Evolutionary conservation across 1,140 invertebrate genomes (phyloP).

Genomic region (Euborellia annulipes): DNA sequence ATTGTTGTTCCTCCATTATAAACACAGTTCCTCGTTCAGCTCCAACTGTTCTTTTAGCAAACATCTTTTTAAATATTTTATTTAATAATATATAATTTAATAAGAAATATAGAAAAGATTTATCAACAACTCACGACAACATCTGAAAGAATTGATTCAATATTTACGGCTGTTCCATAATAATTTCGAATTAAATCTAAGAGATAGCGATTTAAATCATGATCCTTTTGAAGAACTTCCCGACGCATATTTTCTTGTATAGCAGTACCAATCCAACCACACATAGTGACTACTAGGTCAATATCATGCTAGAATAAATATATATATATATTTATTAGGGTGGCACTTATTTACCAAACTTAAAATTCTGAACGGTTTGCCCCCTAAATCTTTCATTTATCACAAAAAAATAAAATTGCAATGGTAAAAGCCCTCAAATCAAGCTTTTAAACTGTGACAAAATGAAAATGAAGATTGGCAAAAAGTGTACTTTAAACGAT

Average conservation of each 20-base stretch:
- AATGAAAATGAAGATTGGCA: too few species aligned
- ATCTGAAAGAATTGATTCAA: conserved; percentile 35
- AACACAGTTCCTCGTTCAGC: conserved; percentile 34
- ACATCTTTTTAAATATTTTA: conserved; percentile 23
- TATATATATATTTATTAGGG: too few species aligned
- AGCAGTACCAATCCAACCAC: conserved; percentile 36
- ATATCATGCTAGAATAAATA: conserved; percentile 14
- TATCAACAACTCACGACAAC: conserved; percentile 28
- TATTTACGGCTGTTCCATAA: conserved; percentile 31
- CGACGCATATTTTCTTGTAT: conserved; percentile 34
- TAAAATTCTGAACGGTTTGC: too few species aligned
- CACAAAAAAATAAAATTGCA: too few species aligned
- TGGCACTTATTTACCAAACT: too few species aligned
- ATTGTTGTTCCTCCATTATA: conserved; percentile 28
- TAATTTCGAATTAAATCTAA: conserved; percentile 30
- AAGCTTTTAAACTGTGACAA: too few species aligned
- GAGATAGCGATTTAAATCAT: conserved; percentile 31
- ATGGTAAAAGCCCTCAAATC: too few species aligned
- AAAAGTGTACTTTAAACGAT: too few species aligned
- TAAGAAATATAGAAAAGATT: neutral
- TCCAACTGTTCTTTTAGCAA: conserved; percentile 33
- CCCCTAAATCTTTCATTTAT: too few species aligned
- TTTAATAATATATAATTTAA: neutral
- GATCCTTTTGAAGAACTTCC: conserved; percentile 29
- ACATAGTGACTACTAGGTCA: conserved; percentile 27